Conservation (phyloP, 1,140 invertebrate genomes). For the Drosophila sproati region DNA sequence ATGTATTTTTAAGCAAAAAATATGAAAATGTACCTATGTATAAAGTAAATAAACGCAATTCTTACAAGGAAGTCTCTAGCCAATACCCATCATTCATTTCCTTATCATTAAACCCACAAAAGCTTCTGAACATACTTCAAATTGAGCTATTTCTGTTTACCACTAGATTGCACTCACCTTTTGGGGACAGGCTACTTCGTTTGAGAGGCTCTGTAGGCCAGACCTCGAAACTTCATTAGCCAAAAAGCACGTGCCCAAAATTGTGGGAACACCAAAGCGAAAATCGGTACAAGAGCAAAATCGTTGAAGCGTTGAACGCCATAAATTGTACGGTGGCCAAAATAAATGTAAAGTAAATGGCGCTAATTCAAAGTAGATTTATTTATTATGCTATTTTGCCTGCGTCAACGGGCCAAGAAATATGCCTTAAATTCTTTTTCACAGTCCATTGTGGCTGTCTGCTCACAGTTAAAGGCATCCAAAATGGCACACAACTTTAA, state of each 20-base stretch:
- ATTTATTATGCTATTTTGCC: constrained; percentile 79
- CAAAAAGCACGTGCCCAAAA: constrained; percentile 74
- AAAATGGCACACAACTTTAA: constrained; percentile 8
- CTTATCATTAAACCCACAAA: constrained; percentile 38
- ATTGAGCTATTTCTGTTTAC: constrained; percentile 55
- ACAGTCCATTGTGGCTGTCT: constrained; percentile 43
- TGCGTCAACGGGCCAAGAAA: constrained; percentile 74
- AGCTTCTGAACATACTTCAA: constrained; percentile 48
- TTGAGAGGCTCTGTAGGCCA: neutral
- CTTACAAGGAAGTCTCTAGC: neutral
- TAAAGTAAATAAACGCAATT: too few species aligned
- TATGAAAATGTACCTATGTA: too few species aligned
- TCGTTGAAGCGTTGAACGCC: constrained; percentile 41
- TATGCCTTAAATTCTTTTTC: constrained; percentile 70
- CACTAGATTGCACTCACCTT: constrained; percentile 52
- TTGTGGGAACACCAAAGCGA: constrained; percentile 47
- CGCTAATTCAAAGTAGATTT: constrained; percentile 83
- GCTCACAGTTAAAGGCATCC: neutral
- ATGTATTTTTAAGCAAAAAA: too few species aligned
- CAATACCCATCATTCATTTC: constrained; percentile 36
- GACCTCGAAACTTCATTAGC: constrained; percentile 80
- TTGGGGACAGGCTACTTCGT: constrained; percentile 8
- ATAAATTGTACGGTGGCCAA: constrained; percentile 74
- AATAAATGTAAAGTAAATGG: constrained; percentile 83
- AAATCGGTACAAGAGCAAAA: neutral